Percentiles rank a stretch among this genome's conserved stretches.
Conservation (phyloP, 2,113 vertebrate genomes). For the Puntigrus tetrazona region DNA sequence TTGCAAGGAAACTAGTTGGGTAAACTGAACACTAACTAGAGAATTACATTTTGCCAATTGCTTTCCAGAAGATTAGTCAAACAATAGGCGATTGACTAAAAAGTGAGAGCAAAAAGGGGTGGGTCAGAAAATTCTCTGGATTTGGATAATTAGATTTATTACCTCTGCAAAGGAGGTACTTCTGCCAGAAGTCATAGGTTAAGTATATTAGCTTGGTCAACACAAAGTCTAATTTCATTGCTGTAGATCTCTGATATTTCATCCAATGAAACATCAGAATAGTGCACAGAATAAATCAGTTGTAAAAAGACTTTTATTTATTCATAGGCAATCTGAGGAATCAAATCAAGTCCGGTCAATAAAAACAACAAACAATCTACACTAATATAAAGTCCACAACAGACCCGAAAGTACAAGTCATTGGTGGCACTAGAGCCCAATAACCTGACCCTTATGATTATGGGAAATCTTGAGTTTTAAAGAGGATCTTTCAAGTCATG, state of each 20-base stretch:
- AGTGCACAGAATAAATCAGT: neutral
- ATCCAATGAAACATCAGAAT: no score
- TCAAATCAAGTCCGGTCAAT: neutral
- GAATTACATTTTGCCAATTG: neutral
- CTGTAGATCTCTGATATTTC: neutral
- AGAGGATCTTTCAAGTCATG: neutral
- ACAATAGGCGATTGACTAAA: neutral
- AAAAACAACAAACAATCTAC: neutral
- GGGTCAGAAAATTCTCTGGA: neutral
- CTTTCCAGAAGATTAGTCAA: neutral
- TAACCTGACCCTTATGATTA: neutral
- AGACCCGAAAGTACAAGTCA: neutral
- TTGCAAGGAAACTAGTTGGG: no score
- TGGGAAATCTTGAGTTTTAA: neutral
- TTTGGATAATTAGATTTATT: slow-evolving; percentile 34
- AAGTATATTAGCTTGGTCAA: slow-evolving; percentile 4
- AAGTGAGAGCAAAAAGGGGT: neutral
- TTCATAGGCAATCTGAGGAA: neutral
- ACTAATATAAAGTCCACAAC: neutral
- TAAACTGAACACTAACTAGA: neutral
- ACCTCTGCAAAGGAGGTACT: neutral
- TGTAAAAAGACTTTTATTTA: neutral
- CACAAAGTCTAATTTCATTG: slow-evolving; percentile 1
- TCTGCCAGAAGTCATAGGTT: neutral
- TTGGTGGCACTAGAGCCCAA: neutral